Base-by-base conservation (phyloP, 1,140 invertebrate genomes). In the Onthophagus taurus region DNA sequence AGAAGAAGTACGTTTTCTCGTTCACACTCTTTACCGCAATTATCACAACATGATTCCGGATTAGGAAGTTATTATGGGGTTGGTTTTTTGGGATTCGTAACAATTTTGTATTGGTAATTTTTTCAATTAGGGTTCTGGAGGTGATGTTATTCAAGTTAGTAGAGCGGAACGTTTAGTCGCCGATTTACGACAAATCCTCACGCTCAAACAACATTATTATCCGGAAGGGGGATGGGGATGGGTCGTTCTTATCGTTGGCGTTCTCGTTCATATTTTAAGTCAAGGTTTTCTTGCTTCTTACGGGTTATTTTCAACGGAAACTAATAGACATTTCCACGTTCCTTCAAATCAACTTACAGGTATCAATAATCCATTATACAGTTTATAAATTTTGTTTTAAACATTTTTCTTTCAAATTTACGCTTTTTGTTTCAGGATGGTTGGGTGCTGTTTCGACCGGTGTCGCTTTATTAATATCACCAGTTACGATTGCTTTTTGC, bases 401-500 rank as follows among this genome's bases (percentile, higher is more conserved):
- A 36, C 23, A 34, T 39, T 36, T n/a, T n/a, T n/a, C n/a, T n/a
- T n/a, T n/a, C n/a, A n/a, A n/a, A n/a, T n/a, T n/a, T n/a, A n/a
- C n/a, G n/a, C 29, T 18, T 39, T 49, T 58, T 49, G 18, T 78
- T 79, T 16, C 74, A 92, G 88, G 83, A 60, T 87, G 84, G 74
- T 68, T 92, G 16, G 86, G 85, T 29, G 81, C 85, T 12, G 68
- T 89, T 53, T 88, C 85, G n/a, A 79, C 84, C 8, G 82, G 81
- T 21, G 77, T 89, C 4, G 81, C 85, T 0, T 68, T 90, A 1
- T 74, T 90, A 11, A 68, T 90, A 37, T 88, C 87, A 0, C 88
- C 88, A 0, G 72, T 91, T 31, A 85, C 87, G 8, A 83, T 90
- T 44, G 83, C 85, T 5, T 77, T 91, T 53, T 91, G 89, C 61